phyloP scores from a whole-genome alignment of 2,888 invertebrate genomes.

The Psococerastis gibbosa region DNA sequence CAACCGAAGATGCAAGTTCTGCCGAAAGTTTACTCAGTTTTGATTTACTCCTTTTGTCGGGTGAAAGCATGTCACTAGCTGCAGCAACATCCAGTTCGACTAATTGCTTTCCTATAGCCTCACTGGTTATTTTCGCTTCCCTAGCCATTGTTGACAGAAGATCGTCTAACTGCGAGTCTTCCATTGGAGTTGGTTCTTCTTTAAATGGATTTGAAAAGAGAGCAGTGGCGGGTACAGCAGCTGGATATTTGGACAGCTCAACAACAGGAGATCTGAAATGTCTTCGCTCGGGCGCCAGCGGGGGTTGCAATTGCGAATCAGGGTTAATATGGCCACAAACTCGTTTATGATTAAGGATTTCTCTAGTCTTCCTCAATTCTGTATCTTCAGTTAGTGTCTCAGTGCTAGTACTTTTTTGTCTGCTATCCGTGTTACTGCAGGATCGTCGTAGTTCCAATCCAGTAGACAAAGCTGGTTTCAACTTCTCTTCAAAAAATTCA shows the following conservation, averaged over 20 bases:
- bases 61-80: constrained; percentile 16
- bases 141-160: constrained; percentile 51
- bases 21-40: not conserved
- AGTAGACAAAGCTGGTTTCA: not conserved
- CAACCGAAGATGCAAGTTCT: not conserved
- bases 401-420: constrained; percentile 20
- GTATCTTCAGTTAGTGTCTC: constrained; percentile 23
- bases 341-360: not conserved
- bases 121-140: constrained; percentile 57
- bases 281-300: constrained; percentile 19
- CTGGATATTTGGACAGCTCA: constrained; percentile 11
- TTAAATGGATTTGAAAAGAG: constrained; percentile 14
- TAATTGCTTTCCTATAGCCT: constrained; percentile 45
- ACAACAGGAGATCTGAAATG: constrained; percentile 20
- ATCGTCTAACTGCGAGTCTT: constrained; percentile 42
- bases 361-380: not conserved
- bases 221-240: constrained; percentile 18
- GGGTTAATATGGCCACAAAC: constrained; percentile 14
- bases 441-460: not conserved
- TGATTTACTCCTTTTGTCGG: not conserved
- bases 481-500: constrained; percentile 6
- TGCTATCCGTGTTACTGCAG: constrained; percentile 2
- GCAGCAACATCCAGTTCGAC: constrained; percentile 31
- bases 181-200: constrained; percentile 21
- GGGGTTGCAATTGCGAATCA: constrained; percentile 21